Evolutionary conservation across 2,888 invertebrate genomes (phyloP).

Genomic region (Stenoptilia bipunctidactyla): DNA sequence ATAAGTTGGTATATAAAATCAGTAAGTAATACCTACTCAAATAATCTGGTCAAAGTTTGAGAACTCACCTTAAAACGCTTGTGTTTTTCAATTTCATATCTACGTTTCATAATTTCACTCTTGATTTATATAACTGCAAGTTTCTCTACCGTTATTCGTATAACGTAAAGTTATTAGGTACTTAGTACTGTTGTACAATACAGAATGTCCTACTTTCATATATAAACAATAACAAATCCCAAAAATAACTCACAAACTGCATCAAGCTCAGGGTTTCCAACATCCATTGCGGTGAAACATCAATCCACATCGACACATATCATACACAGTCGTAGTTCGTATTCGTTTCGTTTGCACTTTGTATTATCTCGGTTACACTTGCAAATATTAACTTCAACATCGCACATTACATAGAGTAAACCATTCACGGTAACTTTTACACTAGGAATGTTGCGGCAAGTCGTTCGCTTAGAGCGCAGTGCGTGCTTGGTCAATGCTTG

Average conservation of each 20-base stretch:
- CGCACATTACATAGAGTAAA: conserved; percentile 69
- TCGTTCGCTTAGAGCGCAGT: conserved; percentile 51
- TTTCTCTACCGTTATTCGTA: no score
- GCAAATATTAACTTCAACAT: conserved; percentile 47
- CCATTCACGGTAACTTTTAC: conserved; percentile 69
- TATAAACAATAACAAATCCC: no score
- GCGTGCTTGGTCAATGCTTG: conserved; percentile 62
- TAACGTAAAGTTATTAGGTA: no score
- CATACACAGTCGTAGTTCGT: conserved; percentile 40
- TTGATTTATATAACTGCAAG: no score
- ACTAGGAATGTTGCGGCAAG: conserved; percentile 69
- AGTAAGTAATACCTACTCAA: no score
- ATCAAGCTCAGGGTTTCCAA: conserved; percentile 17
- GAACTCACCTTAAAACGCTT: no score
- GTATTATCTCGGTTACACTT: conserved; percentile 37
- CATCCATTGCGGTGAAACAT: conserved; percentile 30
- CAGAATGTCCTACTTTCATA: no score
- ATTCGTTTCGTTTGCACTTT: conserved; percentile 46
- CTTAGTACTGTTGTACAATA: no score
- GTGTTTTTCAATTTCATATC: no score
- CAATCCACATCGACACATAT: neutral
- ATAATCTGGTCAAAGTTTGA: no score
- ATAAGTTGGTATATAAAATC: no score
- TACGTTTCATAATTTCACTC: no score
- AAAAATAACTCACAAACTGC: neutral